Base-by-base conservation (phyloP, 2,888 invertebrate genomes). In the Torymus aiolomorphi region DNA sequence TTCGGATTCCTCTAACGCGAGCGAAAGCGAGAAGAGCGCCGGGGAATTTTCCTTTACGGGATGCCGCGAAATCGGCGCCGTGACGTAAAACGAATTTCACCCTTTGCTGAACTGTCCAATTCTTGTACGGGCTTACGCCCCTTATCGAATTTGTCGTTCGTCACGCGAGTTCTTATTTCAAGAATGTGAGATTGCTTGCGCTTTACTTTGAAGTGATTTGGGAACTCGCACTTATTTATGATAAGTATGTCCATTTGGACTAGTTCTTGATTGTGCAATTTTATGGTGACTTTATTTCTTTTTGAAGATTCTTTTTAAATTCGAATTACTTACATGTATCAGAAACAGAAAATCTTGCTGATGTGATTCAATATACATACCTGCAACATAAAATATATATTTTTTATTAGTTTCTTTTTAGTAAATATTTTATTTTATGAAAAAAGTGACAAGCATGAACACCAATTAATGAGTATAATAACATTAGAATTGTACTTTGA, bases 81-180 rank as follows among this genome's bases (percentile, higher is more conserved):
- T 14, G 51, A n/a, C n/a, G n/a, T 74, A 72, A 66, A 66, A 56
- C 66, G 56, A 72, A 80, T 72, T 80, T 79, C 57, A 71, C 56
- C 31, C 71, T 69, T 75, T 79, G 14, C 70, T 62, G 62, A 74
- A 24, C 63, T 67, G 56, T 69, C 52, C 20, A 61, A 69, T 79
- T 74, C 14, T 56, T 54, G 16, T 42, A 5, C 8, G 42, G 8
- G 8, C 42, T 42, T 42, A 8, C 42, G 42, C 42, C 5, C 8
- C 42, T 42, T 42, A 42, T 62, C 52, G 20, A 69, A 61, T 76
- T 76, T 69, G 42, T 69, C 61, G 59, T 54, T 11, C 52, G n/a
- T 54, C 10, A 8, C 52, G 51, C 42, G 49, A 20, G 12, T 66
- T 13, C 42, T 42, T 42, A 42, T 42, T 42, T 42, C 42, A 42